Base-by-base conservation (phyloP, 2,113 vertebrate species). In the Corythoichthys haematopterus region DNA sequence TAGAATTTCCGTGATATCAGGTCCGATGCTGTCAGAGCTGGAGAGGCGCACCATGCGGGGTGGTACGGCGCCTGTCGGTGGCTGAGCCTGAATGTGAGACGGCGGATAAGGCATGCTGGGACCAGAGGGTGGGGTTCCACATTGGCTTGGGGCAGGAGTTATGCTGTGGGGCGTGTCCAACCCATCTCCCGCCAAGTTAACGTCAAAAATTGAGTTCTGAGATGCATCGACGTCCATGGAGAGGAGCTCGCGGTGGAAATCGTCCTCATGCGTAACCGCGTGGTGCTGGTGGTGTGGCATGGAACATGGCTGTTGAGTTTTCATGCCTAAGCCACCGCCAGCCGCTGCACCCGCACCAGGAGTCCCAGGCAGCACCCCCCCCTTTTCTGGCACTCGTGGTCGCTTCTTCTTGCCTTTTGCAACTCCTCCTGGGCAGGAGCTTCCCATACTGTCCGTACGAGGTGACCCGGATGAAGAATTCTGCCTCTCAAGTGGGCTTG, bases 211-310 rank as follows among this genome's bases (percentile, higher is more conserved):
- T 8, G 94, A 94, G 84, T 98, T 98, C 76, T 98, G 95, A 70
- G 96, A 96, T 52, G 92, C 86, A 56, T 99, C 97, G 68, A 97
- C 96, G 59, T 99, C 97, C 96, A 99, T 98, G 7, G 97, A 98
- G 50, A 98, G 96, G 47, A 99, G 93, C 85, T 98, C 96, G 69
- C 96, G 93, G 80, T 99, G 96, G 88, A 99, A 99, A 82, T 99
- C 97, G 50, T 99, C 97, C 87, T 98, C 97, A 55, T 94, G 94
- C 47, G 95, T 91, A 71, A 94, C 94, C 65, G 93, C 84, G 73
- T 91, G 90, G 47, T 87, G 84, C 72, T 84, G 90, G 70, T 88
- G 91, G 47, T 87, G 89, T 1, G 74, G 70, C 80, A 92, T 81
- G 15, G 86, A 82, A 9, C 82, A 76, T 2, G 43, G 28, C 35